Conservation (phyloP, 2,888 invertebrate genomes). For the Drosophila prostipennis region DNA sequence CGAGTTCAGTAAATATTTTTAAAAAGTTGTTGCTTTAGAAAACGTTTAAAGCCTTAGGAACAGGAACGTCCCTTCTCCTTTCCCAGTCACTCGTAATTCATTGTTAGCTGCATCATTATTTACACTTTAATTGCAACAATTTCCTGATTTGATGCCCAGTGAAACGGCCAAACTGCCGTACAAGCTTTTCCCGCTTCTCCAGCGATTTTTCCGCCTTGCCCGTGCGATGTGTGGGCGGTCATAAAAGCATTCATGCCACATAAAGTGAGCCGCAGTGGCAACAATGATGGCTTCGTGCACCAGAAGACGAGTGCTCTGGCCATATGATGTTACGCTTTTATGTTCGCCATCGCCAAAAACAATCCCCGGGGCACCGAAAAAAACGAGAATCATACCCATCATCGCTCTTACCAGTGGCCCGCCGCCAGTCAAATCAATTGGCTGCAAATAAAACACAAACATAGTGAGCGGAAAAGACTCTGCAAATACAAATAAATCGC, state of each 20-base stretch:
- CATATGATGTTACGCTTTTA: slow-evolving; percentile 61
- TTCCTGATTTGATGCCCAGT: slow-evolving; percentile 56
- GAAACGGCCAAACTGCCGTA: slow-evolving; percentile 1
- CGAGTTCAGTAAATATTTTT: too few species aligned
- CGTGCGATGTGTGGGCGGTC: slow-evolving; percentile 38
- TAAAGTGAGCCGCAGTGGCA: slow-evolving; percentile 57
- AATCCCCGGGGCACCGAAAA: slow-evolving; percentile 44
- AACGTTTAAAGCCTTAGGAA: background rate
- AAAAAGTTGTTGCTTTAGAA: background rate
- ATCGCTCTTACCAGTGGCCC: slow-evolving; percentile 30
- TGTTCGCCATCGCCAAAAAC: slow-evolving; percentile 55
- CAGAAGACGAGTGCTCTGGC: slow-evolving; percentile 21
- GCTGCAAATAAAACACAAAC: slow-evolving; percentile 60
- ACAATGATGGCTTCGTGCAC: slow-evolving; percentile 52
- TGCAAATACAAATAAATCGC: slow-evolving; percentile 73
- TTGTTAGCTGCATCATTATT: slow-evolving; percentile 63
- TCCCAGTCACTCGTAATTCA: slow-evolving; percentile 43
- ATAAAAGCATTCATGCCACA: slow-evolving; percentile 57
- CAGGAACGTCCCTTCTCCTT: background rate
- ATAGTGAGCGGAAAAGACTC: slow-evolving; percentile 37
- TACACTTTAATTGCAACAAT: slow-evolving; percentile 68
- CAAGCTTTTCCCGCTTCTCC: slow-evolving; percentile 15
- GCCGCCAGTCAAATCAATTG: slow-evolving; percentile 70
- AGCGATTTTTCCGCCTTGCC: slow-evolving; percentile 20
- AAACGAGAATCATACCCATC: slow-evolving; percentile 25